phyloP scores from a whole-genome alignment of 1,140 invertebrate genomes.

The Acromyrmex charruanus region DNA sequence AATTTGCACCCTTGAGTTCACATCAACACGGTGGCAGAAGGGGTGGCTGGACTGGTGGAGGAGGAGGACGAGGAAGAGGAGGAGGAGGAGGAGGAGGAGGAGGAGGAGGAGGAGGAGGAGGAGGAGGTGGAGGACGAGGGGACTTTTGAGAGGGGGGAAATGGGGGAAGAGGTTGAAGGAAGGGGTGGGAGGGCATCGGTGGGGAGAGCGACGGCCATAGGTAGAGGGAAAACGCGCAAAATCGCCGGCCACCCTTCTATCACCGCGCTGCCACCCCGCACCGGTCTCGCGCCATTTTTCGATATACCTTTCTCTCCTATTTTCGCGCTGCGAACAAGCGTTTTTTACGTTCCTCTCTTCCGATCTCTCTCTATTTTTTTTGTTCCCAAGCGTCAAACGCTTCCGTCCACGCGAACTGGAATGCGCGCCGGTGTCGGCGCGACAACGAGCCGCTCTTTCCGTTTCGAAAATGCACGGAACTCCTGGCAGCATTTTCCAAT shows the following conservation, averaged over 20 bases:
- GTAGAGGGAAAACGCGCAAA: slow-evolving; percentile 70
- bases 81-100: neutral
- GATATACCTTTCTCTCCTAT: slow-evolving; percentile 66
- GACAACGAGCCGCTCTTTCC: slow-evolving; percentile 18
- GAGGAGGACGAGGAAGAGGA: neutral
- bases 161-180: slow-evolving; percentile 40
- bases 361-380: slow-evolving; percentile 33
- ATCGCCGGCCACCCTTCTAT: slow-evolving; percentile 63
- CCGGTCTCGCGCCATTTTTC: slow-evolving; percentile 71
- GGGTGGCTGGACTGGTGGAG: slow-evolving; percentile 13
- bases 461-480: slow-evolving; percentile 22
- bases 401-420: slow-evolving; percentile 54
- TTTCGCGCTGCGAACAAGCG: slow-evolving; percentile 38
- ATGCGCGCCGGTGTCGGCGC: slow-evolving; percentile 31
- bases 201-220: slow-evolving; percentile 67
- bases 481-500: slow-evolving; percentile 21
- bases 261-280: slow-evolving; percentile 46
- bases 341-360: slow-evolving; percentile 39
- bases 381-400: slow-evolving; percentile 24
- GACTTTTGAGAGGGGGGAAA: slow-evolving; percentile 9
- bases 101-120: no score
- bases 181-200: slow-evolving; percentile 40
- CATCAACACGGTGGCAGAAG: slow-evolving; percentile 77
- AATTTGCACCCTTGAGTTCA: slow-evolving; percentile 85
- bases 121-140: no score